These are phyloP conservation scores for Acropora tenuis DNA, from an alignment of 64 coral and sea anemone species.

Conservation along the genomic window DNA sequence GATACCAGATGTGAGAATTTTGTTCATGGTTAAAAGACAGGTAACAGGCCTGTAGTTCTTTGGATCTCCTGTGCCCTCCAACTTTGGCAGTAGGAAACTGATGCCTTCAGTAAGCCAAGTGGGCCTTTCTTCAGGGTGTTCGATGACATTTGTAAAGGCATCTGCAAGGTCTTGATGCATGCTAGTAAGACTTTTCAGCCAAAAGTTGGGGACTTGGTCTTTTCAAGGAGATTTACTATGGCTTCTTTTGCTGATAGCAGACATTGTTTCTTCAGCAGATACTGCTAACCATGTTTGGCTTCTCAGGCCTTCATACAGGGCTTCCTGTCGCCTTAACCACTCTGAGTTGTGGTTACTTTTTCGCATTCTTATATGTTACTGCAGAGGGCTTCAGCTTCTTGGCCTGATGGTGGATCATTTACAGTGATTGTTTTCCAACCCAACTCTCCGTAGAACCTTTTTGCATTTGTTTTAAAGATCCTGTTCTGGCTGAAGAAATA, in stretches of 20 bases:
- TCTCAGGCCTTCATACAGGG: background rate
- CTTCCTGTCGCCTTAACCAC: background rate
- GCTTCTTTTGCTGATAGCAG: background rate
- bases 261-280: background rate
- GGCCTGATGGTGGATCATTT: background rate
- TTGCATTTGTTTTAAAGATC: background rate
- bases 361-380: conserved; percentile 1
- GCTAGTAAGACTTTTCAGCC: background rate
- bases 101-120: background rate
- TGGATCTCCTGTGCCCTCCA: background rate
- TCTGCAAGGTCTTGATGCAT: background rate
- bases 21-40: background rate
- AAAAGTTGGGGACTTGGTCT: conserved; percentile 2
- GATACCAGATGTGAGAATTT: background rate
- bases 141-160: background rate
- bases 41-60: background rate
- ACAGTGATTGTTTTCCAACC: background rate
- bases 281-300: background rate
- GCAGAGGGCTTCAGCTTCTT: conserved; percentile 25
- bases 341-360: background rate
- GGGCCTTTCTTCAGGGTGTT: background rate
- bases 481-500: conserved; percentile 2
- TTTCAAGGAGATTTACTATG: background rate
- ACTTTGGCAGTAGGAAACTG: background rate
- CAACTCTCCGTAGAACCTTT: conserved; percentile 24